phyloP scores from a whole-genome alignment of 1,140 invertebrate species.

The Drosophila pachea region DNA sequence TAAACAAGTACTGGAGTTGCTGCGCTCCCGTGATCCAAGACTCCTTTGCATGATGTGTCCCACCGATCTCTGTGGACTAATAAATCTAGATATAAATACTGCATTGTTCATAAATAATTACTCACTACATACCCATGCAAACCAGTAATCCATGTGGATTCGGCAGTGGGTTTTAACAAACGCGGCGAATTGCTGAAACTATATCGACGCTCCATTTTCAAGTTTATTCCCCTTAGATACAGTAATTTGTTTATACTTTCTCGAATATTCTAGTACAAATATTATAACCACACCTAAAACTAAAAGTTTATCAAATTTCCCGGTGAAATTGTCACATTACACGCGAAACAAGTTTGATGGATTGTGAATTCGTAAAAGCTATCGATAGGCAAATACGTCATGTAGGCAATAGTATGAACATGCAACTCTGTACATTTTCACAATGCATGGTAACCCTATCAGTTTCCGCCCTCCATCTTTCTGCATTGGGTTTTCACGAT shows the following conservation, averaged over 20 bases:
- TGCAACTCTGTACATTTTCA: slow-evolving; percentile 32
- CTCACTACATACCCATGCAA: slow-evolving; percentile 26
- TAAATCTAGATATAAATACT: background rate
- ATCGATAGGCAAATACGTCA: slow-evolving; percentile 31
- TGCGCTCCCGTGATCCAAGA: slow-evolving; percentile 28
- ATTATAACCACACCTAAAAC: background rate
- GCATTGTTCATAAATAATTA: background rate
- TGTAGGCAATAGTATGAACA: background rate
- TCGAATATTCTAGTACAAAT: too few relatives aligned
- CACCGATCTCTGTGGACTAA: background rate
- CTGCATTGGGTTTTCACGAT: slow-evolving; percentile 78
- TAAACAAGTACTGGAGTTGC: slow-evolving; percentile 37
- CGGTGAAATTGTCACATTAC: slow-evolving; percentile 17
- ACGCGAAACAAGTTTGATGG: slow-evolving; percentile 12
- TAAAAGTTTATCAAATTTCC: slow-evolving; percentile 6
- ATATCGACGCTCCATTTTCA: slow-evolving; percentile 58
- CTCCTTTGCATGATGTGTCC: slow-evolving; percentile 17
- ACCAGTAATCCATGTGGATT: slow-evolving; percentile 69
- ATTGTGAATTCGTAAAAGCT: slow-evolving; percentile 28
- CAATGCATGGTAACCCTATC: slow-evolving; percentile 58
- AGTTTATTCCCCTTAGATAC: background rate
- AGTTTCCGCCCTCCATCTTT: slow-evolving; percentile 79
- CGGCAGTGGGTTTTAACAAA: slow-evolving; percentile 60
- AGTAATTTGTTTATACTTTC: background rate
- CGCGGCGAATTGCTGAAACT: slow-evolving; percentile 58